Evolutionary conservation across 2,797 vertebrate species (phyloP), one percentile per base, ranked within the genome.

Genomic region (Glyptemys insculpta): DNA sequence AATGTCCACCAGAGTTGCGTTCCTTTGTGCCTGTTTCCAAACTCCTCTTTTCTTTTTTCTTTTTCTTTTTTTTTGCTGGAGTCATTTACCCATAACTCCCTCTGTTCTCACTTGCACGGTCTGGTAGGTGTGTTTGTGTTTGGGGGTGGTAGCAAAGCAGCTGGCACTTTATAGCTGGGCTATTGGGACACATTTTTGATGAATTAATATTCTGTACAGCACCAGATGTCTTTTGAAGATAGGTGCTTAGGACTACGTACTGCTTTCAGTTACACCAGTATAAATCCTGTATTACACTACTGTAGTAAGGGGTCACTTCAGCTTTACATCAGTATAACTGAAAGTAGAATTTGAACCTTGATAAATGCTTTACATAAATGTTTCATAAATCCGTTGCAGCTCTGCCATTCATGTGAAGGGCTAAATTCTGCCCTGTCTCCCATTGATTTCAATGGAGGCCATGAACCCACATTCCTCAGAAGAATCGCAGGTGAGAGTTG

Each of bases 331-430:
- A 29, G 25, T n/a, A 59, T 87, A 92, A 87, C 2, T 14, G n/a
- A 88, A 31, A 68, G 8, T 65, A 53, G 1, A 82, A 88, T 95
- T 79, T 85, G 84, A 86, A 83, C 65, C 80, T 44, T 52, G 84
- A 74, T 82, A 74, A 82, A 62, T 85, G 88, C 92, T 96, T 81
- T 6, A 25, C 85, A 62, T 91, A 94, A 84, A 80, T 50, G 41
- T 72, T 68, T 9, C 14, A 52, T 78, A 95, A 92, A 91, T 87
- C 88, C 53, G 4, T 31, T 34, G 62, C 62, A 65, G 16, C 62
- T 81, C 16, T 41, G 41, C 31, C 5, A 0, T n/a, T 65, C 62
- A 65, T n/a, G 8, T n/a, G 34, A n/a, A 65, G 34, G 62, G 62
- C 62, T n/a, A 65, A 16, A 65, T n/a, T 65, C 62, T 65, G 15